A percentile compares a stretch with the other conserved stretches of the same genome.
Conservation (phyloP, 2,113 vertebrate species). For the Melanocharis versteri region DNA sequence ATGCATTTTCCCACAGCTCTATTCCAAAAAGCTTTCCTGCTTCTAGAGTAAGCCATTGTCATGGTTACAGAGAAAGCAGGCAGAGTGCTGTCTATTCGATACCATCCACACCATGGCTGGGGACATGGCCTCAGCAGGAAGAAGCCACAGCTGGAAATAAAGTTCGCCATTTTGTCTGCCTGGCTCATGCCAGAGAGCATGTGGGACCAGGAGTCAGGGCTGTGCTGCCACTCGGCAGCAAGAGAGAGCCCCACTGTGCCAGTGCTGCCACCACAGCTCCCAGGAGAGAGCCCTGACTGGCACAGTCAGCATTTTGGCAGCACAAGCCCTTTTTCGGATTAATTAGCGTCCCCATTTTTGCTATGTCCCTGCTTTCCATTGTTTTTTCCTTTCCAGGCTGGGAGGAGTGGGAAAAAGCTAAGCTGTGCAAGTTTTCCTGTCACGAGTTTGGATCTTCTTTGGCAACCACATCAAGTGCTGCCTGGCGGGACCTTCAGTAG, state of each 20-base stretch:
- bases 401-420: neutral
- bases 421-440: neutral
- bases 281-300: accelerated
- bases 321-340: too few species aligned
- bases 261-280: accelerated
- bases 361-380: too few species aligned
- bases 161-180: neutral
- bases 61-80: neutral
- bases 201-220: neutral
- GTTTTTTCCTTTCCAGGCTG: neutral
- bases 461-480: neutral
- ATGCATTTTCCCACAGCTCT: neutral
- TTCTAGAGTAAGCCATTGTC: neutral
- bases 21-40: neutral
- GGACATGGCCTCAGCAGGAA: neutral
- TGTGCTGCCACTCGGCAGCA: neutral
- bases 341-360: neutral
- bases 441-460: neutral
- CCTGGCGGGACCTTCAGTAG: neutral
- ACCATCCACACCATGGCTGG: too few species aligned
- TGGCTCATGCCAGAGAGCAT: neutral
- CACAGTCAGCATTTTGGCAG: neutral
- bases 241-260: neutral
- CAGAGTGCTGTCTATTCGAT: accelerated
- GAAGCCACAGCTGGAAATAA: neutral